A percentile compares a stretch with the other conserved stretches of the same genome.
phyloP scores from a whole-genome alignment of 2,797 vertebrate species.

The Xenopus petersii region DNA sequence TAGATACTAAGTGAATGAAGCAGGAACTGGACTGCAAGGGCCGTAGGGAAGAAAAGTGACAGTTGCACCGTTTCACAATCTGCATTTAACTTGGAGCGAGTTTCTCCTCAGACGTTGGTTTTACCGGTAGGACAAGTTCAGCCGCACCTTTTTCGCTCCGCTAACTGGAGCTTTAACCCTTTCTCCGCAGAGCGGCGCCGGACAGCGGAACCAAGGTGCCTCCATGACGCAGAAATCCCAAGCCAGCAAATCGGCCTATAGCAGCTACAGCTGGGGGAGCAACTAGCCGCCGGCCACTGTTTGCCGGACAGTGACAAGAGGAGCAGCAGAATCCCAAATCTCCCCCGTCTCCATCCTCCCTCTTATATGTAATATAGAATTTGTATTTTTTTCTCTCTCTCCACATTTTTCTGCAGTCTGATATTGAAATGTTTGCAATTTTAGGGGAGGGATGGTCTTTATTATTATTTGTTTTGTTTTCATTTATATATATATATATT shows the following conservation, averaged over 20 bases:
- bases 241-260: slow-evolving; percentile 95
- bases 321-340: background rate
- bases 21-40: background rate
- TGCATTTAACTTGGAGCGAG: too few relatives aligned
- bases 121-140: background rate
- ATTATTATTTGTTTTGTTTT: slow-evolving; percentile 56
- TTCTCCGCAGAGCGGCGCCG: slow-evolving; percentile 79
- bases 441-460: slow-evolving; percentile 54
- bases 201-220: slow-evolving; percentile 90
- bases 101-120: background rate
- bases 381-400: slow-evolving; percentile 67
- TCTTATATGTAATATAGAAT: slow-evolving; percentile 89
- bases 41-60: background rate
- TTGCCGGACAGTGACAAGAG: background rate
- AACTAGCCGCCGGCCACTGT: slow-evolving; percentile 71
- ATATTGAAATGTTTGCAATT: slow-evolving; percentile 66
- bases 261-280: slow-evolving; percentile 96
- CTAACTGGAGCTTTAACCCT: slow-evolving; percentile 7
- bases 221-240: slow-evolving; percentile 96
- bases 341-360: slow-evolving; percentile 23
- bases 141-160: background rate
- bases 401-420: slow-evolving; percentile 59
- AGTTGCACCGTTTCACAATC: too few relatives aligned
- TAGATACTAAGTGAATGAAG: background rate
- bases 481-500: slow-evolving; percentile 30